Percentiles rank a stretch among this genome's conserved stretches.
Evolutionary conservation across 2,797 vertebrate genomes (phyloP).

Genomic region (Microchirus variegatus): DNA sequence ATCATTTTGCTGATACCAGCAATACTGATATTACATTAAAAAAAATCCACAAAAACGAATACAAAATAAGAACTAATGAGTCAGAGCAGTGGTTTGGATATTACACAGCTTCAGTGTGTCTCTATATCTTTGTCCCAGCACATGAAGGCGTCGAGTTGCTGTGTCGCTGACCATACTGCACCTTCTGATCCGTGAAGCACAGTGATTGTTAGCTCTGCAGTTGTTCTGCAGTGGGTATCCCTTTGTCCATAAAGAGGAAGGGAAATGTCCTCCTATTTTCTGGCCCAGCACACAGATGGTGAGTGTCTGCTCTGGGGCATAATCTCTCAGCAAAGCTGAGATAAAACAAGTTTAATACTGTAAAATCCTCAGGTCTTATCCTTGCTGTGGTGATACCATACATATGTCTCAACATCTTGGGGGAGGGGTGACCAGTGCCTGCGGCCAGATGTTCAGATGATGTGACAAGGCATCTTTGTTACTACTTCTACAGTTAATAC

Average conservation of each 20-base stretch:
- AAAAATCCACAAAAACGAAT: too few species aligned
- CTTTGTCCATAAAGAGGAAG: conserved; percentile 49
- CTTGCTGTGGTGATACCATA: conserved; percentile 73
- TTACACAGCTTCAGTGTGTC: conserved; percentile 10
- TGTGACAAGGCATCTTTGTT: not conserved
- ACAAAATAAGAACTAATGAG: not conserved
- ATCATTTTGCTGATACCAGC: too few species aligned
- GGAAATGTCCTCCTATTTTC: conserved; percentile 60
- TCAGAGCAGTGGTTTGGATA: conserved; percentile 3
- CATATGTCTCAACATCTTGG: conserved; percentile 86
- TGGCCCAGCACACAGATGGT: conserved; percentile 83
- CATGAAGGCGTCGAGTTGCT: conserved; percentile 28
- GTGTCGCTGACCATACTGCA: conserved; percentile 25
- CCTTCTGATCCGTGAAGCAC: conserved; percentile 42
- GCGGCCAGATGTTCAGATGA: conserved; percentile 22
- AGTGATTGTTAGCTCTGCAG: conserved; percentile 37
- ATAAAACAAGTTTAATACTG: conserved; percentile 88
- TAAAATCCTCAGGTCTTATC: conserved; percentile 84
- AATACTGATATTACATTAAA: too few species aligned
- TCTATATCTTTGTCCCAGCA: conserved; percentile 14
- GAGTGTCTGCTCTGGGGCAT: conserved; percentile 84
- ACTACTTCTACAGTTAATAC: too few species aligned
- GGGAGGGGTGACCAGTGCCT: conserved; percentile 31
- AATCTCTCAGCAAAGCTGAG: conserved; percentile 89
- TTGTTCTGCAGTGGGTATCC: conserved; percentile 33